phyloP scores from a whole-genome alignment of 2,888 invertebrate genomes.

The Ophion obscuratus region DNA sequence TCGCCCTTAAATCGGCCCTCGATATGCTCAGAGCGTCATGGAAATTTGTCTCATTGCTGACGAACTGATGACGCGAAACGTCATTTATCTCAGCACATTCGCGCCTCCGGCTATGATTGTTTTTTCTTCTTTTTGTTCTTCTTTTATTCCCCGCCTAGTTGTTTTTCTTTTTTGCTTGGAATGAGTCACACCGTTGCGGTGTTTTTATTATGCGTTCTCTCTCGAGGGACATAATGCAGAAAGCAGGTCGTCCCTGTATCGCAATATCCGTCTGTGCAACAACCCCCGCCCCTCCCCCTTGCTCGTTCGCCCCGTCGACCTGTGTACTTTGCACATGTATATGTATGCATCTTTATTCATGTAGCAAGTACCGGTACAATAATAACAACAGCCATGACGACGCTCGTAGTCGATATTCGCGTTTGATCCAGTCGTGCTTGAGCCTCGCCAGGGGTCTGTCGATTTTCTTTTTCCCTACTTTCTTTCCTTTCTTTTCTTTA shows the following conservation, averaged over 20 bases:
- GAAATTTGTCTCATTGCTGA: too few species aligned
- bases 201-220: not conserved
- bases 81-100: not conserved
- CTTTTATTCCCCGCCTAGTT: not conserved
- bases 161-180: not conserved
- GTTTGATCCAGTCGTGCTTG: constrained; percentile 33
- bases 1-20: too few species aligned
- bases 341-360: constrained; percentile 9
- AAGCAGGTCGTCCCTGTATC: constrained; percentile 29
- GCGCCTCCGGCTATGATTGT: not conserved
- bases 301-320: not conserved
- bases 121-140: not conserved
- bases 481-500: too few species aligned
- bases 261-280: constrained; percentile 8
- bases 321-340: constrained; percentile 21
- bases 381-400: constrained; percentile 24
- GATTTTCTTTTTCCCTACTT: constrained; percentile 25
- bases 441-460: not conserved
- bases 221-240: not conserved
- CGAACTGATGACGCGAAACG: too few species aligned
- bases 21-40: too few species aligned
- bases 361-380: constrained; percentile 48
- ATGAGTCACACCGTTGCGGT: not conserved
- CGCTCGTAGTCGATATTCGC: constrained; percentile 32
- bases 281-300: not conserved